phyloP scores from a whole-genome alignment of 2,113 vertebrate genomes.

The Gymnorhina tibicen region DNA sequence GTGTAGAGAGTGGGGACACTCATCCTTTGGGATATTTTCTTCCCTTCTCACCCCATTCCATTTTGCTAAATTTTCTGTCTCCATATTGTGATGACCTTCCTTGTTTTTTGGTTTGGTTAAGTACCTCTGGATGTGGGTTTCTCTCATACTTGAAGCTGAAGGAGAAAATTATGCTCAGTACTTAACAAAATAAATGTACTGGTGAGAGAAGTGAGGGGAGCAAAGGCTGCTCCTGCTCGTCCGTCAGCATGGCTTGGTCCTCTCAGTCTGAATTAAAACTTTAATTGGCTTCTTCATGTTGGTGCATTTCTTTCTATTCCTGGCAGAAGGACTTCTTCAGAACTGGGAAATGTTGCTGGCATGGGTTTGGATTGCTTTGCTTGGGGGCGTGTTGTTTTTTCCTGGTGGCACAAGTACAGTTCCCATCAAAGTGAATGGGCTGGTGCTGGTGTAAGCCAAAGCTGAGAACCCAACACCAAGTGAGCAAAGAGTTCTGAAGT shows the following conservation, averaged over 20 bases:
- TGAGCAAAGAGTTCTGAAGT: neutral
- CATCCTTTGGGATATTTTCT: neutral
- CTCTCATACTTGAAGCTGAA: neutral
- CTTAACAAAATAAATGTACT: neutral
- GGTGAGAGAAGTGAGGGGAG: neutral
- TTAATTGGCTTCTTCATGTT: neutral
- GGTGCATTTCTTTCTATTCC: neutral
- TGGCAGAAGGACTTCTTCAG: neutral
- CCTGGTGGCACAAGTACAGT: neutral
- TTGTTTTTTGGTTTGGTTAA: neutral
- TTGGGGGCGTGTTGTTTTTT: neutral
- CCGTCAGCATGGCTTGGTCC: neutral
- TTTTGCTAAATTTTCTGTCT: neutral
- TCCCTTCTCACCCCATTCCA: neutral
- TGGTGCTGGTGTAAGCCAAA: neutral
- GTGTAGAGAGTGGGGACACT: neutral
- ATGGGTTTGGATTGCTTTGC: neutral
- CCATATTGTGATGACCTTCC: neutral
- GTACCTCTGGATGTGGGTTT: neutral
- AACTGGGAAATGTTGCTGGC: neutral
- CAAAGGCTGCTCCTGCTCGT: neutral
- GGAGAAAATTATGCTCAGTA: neutral
- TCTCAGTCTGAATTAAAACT: neutral
- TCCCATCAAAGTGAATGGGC: neutral
- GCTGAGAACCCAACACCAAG: neutral